Evolutionary conservation across 2,888 invertebrate species (phyloP).

Genomic region (Pocota personata): DNA sequence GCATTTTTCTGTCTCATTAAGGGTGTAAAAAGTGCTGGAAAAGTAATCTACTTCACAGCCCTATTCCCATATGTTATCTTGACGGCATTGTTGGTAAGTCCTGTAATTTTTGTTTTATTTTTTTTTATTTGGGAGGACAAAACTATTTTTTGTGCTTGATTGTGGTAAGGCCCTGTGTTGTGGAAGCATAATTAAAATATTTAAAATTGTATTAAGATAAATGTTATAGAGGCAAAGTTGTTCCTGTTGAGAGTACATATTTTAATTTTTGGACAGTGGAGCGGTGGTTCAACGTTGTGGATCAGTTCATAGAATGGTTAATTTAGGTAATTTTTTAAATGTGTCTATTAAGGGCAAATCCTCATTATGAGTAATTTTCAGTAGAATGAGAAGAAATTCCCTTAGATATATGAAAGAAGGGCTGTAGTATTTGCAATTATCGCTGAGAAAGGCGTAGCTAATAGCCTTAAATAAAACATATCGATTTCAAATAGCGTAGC

Average conservation of each 20-base stretch:
- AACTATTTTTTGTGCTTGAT: background rate
- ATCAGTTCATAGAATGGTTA: too few species aligned
- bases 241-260: background rate
- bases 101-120: background rate
- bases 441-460: too few species aligned
- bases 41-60: conserved; percentile 90
- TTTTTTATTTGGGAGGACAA: background rate
- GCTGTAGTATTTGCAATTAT: too few species aligned
- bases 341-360: background rate
- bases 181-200: background rate
- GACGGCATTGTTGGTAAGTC: conserved; percentile 84
- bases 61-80: conserved; percentile 89
- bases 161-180: background rate
- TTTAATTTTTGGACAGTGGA: background rate
- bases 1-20: conserved; percentile 94
- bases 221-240: background rate
- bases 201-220: conserved; percentile 8
- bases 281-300: background rate
- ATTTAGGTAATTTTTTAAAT: too few species aligned
- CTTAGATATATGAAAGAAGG: too few species aligned
- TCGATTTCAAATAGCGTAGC: too few species aligned
- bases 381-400: too few species aligned
- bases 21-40: conserved; percentile 95
- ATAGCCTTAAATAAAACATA: too few species aligned
- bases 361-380: too few species aligned